Conservation (phyloP, 2,797 vertebrate genomes). For the Melanotaenia trifasciata region DNA sequence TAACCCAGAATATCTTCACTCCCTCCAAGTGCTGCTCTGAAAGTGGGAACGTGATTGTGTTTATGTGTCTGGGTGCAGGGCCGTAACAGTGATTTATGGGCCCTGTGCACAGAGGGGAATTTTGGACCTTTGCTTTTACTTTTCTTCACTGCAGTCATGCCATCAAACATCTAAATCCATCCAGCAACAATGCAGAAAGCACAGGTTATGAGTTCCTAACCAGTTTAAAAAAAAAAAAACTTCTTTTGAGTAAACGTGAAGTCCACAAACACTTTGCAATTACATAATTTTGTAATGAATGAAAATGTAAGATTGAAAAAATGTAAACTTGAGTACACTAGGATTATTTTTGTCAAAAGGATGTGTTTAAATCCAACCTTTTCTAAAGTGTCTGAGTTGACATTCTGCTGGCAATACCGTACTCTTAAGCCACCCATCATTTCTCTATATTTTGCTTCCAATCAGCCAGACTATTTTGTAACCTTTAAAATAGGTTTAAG, state of each 20-base stretch:
- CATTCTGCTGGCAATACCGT: neutral
- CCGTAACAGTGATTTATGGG: conserved; percentile 67
- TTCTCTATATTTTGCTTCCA: neutral
- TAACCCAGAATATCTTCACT: conserved; percentile 67
- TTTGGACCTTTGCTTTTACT: conserved; percentile 34
- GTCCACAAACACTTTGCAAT: neutral
- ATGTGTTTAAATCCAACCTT: neutral
- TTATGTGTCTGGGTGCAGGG: conserved; percentile 57
- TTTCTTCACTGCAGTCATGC: conserved; percentile 31
- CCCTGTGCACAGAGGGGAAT: conserved; percentile 39
- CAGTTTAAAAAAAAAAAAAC: neutral
- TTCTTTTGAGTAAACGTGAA: neutral
- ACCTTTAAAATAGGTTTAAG: neutral
- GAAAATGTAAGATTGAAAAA: neutral
- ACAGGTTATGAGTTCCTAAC: conserved; percentile 31
- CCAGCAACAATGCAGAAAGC: conserved; percentile 20
- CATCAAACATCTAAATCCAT: conserved; percentile 49
- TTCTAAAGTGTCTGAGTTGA: neutral
- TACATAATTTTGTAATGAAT: neutral
- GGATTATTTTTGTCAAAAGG: neutral
- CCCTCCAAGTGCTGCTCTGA: conserved; percentile 45
- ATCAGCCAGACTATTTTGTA: neutral
- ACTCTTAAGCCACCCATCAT: neutral
- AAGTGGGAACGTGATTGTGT: conserved; percentile 54
- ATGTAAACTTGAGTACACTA: neutral